phyloP scores from a whole-genome alignment of 2,113 vertebrate genomes.

The Climacteris rufus region DNA sequence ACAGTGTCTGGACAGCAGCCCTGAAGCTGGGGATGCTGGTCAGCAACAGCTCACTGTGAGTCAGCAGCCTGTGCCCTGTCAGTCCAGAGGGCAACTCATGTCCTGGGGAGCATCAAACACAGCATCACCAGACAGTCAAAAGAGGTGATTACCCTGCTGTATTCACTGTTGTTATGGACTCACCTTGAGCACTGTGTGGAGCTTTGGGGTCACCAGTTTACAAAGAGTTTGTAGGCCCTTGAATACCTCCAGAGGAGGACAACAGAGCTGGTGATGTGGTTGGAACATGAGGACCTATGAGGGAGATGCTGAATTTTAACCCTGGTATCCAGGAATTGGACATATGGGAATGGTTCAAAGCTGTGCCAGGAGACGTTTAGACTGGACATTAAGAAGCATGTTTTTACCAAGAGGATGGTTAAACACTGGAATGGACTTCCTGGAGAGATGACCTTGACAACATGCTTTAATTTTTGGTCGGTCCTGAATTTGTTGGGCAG shows the following conservation, averaged over 20 bases:
- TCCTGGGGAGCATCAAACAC: neutral
- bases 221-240: neutral
- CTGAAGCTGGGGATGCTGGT: neutral
- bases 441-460: neutral
- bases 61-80: neutral
- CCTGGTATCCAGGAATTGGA: rapidly evolving
- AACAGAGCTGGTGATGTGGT: neutral
- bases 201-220: neutral
- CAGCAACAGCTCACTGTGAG: neutral
- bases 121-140: neutral
- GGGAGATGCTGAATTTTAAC: neutral
- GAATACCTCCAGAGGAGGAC: neutral
- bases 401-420: rapidly evolving
- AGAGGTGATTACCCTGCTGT: neutral
- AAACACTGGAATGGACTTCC: neutral
- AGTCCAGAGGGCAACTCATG: too few relatives aligned
- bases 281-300: neutral
- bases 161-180: neutral
- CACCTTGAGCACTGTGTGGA: neutral
- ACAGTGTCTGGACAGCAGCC: neutral
- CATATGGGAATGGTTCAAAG: neutral
- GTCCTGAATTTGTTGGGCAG: neutral
- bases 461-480: neutral
- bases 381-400: neutral
- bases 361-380: neutral